phyloP scores from a whole-genome alignment of 2,113 vertebrate species.

The Trogon melanurus region DNA sequence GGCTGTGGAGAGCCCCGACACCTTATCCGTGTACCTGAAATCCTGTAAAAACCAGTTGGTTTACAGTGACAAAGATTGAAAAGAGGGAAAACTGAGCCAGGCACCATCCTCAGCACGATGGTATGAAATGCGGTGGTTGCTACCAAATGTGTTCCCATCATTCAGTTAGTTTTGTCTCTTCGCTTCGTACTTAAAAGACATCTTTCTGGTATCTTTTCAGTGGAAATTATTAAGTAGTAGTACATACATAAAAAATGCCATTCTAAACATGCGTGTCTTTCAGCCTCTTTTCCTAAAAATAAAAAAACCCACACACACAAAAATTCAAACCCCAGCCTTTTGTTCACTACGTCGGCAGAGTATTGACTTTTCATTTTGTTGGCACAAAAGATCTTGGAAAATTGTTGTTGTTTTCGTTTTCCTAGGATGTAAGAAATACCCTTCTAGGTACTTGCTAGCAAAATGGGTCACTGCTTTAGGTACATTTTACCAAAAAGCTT shows the following conservation, averaged over 20 bases:
- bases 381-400: background rate
- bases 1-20: background rate
- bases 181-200: background rate
- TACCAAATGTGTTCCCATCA: background rate
- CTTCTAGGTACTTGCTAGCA: background rate
- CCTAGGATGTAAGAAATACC: background rate
- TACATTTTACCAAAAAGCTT: background rate
- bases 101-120: background rate
- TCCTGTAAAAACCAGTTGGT: background rate
- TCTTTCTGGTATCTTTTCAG: background rate
- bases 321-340: background rate
- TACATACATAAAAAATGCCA: background rate
- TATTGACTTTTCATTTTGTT: rapidly evolving
- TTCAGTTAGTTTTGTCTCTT: background rate
- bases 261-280: background rate
- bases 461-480: background rate
- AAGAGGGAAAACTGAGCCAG: background rate
- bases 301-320: background rate
- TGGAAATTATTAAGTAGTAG: background rate
- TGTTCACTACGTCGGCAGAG: background rate
- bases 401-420: background rate
- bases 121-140: background rate
- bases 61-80: rapidly evolving
- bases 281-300: background rate
- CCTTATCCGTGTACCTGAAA: background rate